A percentile compares a stretch with the other conserved stretches of the same genome.
These are phyloP conservation scores for Hydroisotoma schaefferi DNA, from an alignment of 2,888 invertebrate species.

Conservation along the genomic window DNA sequence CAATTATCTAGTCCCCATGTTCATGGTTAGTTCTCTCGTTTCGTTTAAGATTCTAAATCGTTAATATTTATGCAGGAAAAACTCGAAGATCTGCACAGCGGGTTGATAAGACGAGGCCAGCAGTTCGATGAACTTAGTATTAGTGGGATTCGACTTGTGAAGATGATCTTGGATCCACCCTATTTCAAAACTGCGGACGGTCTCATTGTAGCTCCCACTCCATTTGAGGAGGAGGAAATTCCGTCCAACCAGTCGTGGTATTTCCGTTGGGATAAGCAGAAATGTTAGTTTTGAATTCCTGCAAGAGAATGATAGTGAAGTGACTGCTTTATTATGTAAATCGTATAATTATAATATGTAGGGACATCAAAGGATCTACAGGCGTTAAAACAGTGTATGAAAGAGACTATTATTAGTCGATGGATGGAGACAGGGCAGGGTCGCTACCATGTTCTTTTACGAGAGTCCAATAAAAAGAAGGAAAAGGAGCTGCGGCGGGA, in stretches of 20 bases:
- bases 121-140: constrained; percentile 38
- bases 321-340: not conserved
- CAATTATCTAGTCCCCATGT: no score
- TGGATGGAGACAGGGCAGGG: constrained; percentile 6
- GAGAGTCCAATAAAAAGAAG: constrained; percentile 13
- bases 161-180: constrained; percentile 28
- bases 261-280: constrained; percentile 38
- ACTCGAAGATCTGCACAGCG: constrained; percentile 14
- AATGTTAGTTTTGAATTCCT: constrained; percentile 29
- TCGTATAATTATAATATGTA: constrained; percentile 20
- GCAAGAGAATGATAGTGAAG: not conserved
- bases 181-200: constrained; percentile 41
- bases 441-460: constrained; percentile 23
- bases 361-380: constrained; percentile 41
- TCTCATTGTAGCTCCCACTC: constrained; percentile 17
- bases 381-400: constrained; percentile 29
- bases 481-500: constrained; percentile 11
- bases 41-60: no score
- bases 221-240: constrained; percentile 6
- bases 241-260: constrained; percentile 11
- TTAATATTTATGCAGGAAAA: constrained; percentile 16
- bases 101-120: not conserved
- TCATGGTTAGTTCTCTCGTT: no score
- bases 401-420: constrained; percentile 22
- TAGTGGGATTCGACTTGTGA: constrained; percentile 38